phyloP scores from a whole-genome alignment of 2,888 invertebrate genomes.

The Mechanitis mazaeus region DNA sequence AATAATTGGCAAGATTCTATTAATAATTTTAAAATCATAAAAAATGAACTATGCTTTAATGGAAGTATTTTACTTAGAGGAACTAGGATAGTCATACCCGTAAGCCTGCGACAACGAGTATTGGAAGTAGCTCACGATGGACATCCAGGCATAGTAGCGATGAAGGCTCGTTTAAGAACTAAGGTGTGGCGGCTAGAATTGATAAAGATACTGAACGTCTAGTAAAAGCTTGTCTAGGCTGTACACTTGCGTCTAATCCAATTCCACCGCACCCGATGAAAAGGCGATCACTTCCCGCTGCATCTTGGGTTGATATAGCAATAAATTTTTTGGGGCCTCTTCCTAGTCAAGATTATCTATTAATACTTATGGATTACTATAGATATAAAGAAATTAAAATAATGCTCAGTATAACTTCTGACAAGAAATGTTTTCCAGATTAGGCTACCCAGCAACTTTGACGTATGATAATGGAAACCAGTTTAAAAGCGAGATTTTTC shows the following conservation, averaged over 20 bases:
- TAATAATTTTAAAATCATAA: constrained; percentile 20
- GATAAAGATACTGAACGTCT: constrained; percentile 28
- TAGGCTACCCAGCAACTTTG: constrained; percentile 28
- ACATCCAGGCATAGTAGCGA: constrained; percentile 42
- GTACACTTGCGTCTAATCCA: constrained; percentile 23
- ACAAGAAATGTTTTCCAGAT: constrained; percentile 32
- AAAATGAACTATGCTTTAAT: constrained; percentile 37
- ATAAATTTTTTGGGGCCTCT: constrained; percentile 32
- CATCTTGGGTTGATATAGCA: constrained; percentile 32
- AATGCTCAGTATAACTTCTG: constrained; percentile 22
- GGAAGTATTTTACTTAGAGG: constrained; percentile 31
- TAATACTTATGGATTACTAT: constrained; percentile 33
- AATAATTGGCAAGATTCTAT: constrained; percentile 20
- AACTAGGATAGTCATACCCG: constrained; percentile 30
- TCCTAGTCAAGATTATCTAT: constrained; percentile 29
- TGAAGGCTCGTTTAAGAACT: constrained; percentile 39
- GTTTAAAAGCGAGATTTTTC: constrained; percentile 30
- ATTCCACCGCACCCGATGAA: constrained; percentile 28
- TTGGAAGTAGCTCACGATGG: constrained; percentile 35
- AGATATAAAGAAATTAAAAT: constrained; percentile 32
- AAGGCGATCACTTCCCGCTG: constrained; percentile 25
- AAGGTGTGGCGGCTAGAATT: constrained; percentile 46
- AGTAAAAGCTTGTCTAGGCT: constrained; percentile 27
- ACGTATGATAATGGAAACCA: constrained; percentile 33
- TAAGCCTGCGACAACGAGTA: constrained; percentile 18